These are phyloP conservation scores for Rhegmatorhina hoffmannsi DNA, from an alignment of 2,113 vertebrate species.

Conservation along the genomic window DNA sequence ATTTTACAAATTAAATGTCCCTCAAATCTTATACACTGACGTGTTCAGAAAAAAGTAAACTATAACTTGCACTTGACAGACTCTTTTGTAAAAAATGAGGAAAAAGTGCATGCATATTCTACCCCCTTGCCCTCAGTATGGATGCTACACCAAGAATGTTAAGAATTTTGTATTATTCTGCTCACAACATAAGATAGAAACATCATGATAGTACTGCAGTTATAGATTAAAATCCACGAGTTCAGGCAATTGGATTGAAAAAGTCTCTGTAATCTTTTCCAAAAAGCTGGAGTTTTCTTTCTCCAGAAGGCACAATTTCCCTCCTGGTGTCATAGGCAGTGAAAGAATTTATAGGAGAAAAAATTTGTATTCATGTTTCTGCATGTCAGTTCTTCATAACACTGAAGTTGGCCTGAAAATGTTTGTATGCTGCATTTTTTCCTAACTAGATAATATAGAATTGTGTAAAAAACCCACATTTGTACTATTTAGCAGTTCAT, in stretches of 20 bases:
- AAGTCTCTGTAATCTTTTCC: neutral
- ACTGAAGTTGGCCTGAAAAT: neutral
- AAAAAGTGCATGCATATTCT: neutral
- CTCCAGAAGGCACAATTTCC: neutral
- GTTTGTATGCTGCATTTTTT: neutral
- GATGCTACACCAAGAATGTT: neutral
- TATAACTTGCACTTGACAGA: neutral
- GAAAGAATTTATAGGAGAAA: neutral
- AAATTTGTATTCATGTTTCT: neutral
- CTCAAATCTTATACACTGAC: neutral
- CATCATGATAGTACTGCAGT: neutral
- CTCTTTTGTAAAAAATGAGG: neutral
- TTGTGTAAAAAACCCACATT: neutral
- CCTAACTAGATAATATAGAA: neutral
- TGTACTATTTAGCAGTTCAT: neutral
- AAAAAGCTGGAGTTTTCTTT: accelerated
- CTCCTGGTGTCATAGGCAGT: neutral
- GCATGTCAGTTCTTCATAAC: neutral
- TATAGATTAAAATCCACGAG: neutral
- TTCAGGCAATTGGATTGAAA: neutral
- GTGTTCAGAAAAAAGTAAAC: neutral
- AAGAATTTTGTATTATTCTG: neutral
- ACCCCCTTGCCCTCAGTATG: accelerated
- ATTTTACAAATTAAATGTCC: neutral
- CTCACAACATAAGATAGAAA: neutral